Base-by-base conservation (phyloP, 2,797 vertebrate genomes). In the Tragopan temminckii region DNA sequence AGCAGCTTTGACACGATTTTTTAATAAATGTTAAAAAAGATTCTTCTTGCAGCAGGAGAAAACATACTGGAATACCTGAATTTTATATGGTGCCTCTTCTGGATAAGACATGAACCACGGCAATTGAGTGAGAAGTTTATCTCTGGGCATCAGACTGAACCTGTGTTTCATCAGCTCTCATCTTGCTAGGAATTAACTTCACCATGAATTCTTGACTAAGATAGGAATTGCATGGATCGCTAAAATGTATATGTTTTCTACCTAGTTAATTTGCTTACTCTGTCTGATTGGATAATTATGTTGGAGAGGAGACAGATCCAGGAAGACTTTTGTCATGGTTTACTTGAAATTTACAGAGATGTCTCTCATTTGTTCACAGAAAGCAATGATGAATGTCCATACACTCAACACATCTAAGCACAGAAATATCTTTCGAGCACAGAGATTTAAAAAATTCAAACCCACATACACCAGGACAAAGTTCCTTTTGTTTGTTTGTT, bases 221-320 rank as follows among this genome's bases (percentile, higher is more conserved):
- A 15, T n/a, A 36, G 31, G n/a, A 71, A 57, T 71, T 58, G 12
- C 15, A 68, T 1, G 5, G 11, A 31, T 50, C 53, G 80, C 80
- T 64, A 3, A 24, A 76, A 42, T 19, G 1, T 6, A 16, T 7
- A 1, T 0, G 4, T 4, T 43, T 82, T 68, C 61, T 40, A 42
- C 62, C n/a, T 48, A 64, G 45, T 71, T 61, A 8, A 64, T 83
- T 66, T 33, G 25, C 9, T 7, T 11, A 61, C 5, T 35, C 31
- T 53, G 17, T 35, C 48, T 88, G 87, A 5, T 59, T 57, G 33
- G 61, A 64, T 74, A 80, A 92, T 27, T 2, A 11, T 5, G 38
- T 50, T 17, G 50, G 23, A 59, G 20, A 71, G 12, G 70, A 79
- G 64, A 18, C 16, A 59, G 12, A 10, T 64, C 42, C 33, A 67